Evolutionary conservation across 2,113 vertebrate species (phyloP), one percentile per base, ranked within the genome.

Genomic region (Ascaphus truei): DNA sequence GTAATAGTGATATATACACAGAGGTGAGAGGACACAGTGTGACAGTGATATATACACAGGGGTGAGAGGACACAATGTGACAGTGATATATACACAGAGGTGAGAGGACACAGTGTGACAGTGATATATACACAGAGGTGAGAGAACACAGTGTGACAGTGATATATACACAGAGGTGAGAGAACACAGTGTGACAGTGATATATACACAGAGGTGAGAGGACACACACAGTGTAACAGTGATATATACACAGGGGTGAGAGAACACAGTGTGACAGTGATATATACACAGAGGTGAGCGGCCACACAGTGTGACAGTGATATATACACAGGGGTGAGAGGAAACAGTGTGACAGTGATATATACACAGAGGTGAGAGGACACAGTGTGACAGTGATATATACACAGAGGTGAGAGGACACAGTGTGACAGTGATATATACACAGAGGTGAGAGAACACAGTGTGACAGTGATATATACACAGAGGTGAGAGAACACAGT

Each of bases 381-480:
- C 37, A 39, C 3, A 39, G 12, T 13, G 9, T 13, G 3, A 39
- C 9, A 5, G 9, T 29, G 18, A 7, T n/a, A 68, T 58, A 68
- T 84, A 84, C 80, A 88, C 90, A 0, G 5, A 53, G 51, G 85
- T 88, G 20, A 91, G 87, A 48, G n/a, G n/a, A n/a, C n/a, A n/a
- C n/a, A n/a, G n/a, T n/a, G n/a, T n/a, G n/a, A n/a, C n/a, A n/a
- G n/a, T n/a, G n/a, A n/a, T n/a, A n/a, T n/a, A n/a, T n/a, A n/a
- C n/a, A n/a, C n/a, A n/a, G 31, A 33, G 31, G 31, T 11, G 11
- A 33, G 11, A 39, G n/a, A 39, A 13, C 37, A 39, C 3, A 39
- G 12, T 13, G 9, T 13, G 3, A 39, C 9, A 5, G 9, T 29
- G 18, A 7, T n/a, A 68, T 58, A 68, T 84, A 84, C 80, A 88